phyloP scores from a whole-genome alignment of 1,140 invertebrate species.

The Lethocerus indicus region DNA sequence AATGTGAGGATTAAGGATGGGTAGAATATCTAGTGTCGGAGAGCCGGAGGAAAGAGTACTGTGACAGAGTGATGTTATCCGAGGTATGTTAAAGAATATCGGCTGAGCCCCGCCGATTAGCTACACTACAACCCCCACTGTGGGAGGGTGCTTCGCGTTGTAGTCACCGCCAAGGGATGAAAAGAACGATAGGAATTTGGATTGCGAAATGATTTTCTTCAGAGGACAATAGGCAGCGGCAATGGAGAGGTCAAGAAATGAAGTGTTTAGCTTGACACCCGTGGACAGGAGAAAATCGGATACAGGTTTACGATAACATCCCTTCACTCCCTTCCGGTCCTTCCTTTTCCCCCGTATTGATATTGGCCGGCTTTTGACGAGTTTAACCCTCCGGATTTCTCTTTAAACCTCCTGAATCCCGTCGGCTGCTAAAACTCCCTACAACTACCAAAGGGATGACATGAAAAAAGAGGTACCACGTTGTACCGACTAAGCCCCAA shows the following conservation, averaged over 20 bases:
- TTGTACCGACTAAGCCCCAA: no score
- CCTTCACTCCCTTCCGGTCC: no score
- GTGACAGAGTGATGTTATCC: neutral
- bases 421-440: no score
- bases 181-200: slow-evolving; percentile 21
- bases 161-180: slow-evolving; percentile 24
- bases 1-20: neutral
- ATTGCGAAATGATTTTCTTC: slow-evolving; percentile 17
- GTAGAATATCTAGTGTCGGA: neutral
- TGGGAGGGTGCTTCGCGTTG: slow-evolving; percentile 25
- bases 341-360: no score
- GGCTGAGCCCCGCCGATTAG: slow-evolving; percentile 19
- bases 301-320: slow-evolving; percentile 5
- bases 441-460: no score
- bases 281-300: slow-evolving; percentile 18
- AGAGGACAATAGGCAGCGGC: slow-evolving; percentile 23
- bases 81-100: neutral
- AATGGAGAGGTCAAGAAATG: slow-evolving; percentile 15
- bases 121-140: slow-evolving; percentile 24
- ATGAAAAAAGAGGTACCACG: no score
- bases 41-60: slow-evolving; percentile 6
- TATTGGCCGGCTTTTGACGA: no score
- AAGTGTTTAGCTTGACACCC: slow-evolving; percentile 17
- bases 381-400: no score
- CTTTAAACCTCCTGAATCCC: no score